Evolutionary conservation across 2,888 invertebrate species (phyloP), one percentile per base, ranked within the genome.

Genomic region (Thumatha senex): DNA sequence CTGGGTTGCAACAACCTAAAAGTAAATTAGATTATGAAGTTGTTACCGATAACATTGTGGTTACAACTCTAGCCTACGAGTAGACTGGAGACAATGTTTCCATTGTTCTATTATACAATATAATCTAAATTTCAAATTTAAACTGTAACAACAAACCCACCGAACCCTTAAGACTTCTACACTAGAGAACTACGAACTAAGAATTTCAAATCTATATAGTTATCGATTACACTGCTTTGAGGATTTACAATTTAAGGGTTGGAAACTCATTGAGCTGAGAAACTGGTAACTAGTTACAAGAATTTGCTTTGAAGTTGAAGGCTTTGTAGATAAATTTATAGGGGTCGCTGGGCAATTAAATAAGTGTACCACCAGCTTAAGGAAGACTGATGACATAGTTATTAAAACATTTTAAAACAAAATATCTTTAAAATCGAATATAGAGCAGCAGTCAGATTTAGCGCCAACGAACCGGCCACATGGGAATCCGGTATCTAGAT

Each of bases 221-320:
- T 42, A 52, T 24, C 31, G 52, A 63, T 61, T 56, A 42, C 29
- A 42, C 35, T 10, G 12, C 67, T 69, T 66, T 62, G 69, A 51
- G 59, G 66, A 54, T 54, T 52, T 53, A 36, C 48, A 54, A 54
- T 56, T 63, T 54, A 51, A 46, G 60, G 54, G 52, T 35, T 42
- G 45, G 49, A 64, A 56, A 61, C 42, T 61, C 70, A 70, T 46
- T 69, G 70, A 48, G 13, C 50, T 36, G 70, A 47, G 53, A 57
- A 51, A 52, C 42, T 58, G 52, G 59, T 59, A 56, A 56, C 50
- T 40, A 47, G 51, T 33, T 51, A 45, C 46, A 62, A 54, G 48
- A 58, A 50, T 53, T 39, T 43, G 48, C 56, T 58, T 64, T 63
- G 64, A 58, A 43, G 54, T 58, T 40, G 12, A 8, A 38, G 41